These are phyloP conservation scores for Amblyteles armatorius DNA, from an alignment of 2,888 invertebrate species.

Conservation along the genomic window DNA sequence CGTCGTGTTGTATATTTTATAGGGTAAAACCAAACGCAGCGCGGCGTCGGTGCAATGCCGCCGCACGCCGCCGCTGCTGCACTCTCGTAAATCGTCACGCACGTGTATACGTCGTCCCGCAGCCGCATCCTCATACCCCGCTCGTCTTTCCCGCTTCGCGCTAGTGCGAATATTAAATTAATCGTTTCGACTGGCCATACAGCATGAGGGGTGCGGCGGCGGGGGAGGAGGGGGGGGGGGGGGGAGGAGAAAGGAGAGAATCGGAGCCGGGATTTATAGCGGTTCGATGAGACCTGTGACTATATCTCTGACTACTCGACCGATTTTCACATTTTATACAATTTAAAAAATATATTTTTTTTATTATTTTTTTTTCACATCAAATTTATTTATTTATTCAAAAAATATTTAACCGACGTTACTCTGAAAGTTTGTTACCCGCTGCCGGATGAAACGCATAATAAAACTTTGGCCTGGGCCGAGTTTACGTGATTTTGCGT, in stretches of 20 bases:
- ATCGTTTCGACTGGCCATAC: constrained; percentile 67
- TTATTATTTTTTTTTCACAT: too few species aligned
- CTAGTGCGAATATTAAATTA: constrained; percentile 71
- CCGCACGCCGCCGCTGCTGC: constrained; percentile 19
- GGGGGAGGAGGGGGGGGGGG: not conserved
- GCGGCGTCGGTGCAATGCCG: not conserved
- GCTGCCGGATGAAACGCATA: not conserved
- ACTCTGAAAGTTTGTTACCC: too few species aligned
- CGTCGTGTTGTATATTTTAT: constrained; percentile 12
- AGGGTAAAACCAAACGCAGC: constrained; percentile 28
- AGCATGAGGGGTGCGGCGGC: not conserved
- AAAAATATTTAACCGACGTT: too few species aligned
- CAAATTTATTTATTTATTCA: too few species aligned
- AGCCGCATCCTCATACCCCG: constrained; percentile 46
- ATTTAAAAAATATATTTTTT: too few species aligned
- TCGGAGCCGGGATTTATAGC: constrained; percentile 67
- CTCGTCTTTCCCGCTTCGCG: constrained; percentile 30
- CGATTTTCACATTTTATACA: too few species aligned
- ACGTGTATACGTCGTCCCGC: constrained; percentile 66
- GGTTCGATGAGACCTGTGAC: not conserved
- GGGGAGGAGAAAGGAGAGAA: constrained; percentile 45
- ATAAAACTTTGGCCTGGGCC: not conserved
- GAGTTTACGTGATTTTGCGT: not conserved
- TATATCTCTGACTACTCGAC: too few species aligned
- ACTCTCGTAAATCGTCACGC: constrained; percentile 70